Evolutionary conservation across 2,888 invertebrate genomes (phyloP), one percentile per base, ranked within the genome.

Genomic region (Xanthorhoe spadicearia): DNA sequence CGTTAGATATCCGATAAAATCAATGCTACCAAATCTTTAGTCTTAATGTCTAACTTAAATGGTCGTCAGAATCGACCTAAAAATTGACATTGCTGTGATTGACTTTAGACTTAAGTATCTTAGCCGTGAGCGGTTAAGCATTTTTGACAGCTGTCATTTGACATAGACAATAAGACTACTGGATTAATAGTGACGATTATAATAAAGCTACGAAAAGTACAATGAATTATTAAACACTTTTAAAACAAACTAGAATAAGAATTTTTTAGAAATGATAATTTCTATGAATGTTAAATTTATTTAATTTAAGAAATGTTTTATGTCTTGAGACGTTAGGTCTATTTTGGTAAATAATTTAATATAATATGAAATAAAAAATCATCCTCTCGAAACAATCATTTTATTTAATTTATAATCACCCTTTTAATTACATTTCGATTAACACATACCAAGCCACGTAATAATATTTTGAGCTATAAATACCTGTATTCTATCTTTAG

Each of bases 311-410:
- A 65, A 56, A 60, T 55, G 32, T 64, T 60, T 60, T 65, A 59
- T 49, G 46, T 60, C 9, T 53, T 38, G 35, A 57, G 58, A 64
- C 64, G 23, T 63, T 52, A 66, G 58, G 66, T 66, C 61, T 66
- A 67, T 67, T 64, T 67, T 62, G 64, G 57, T 67, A 62, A 56
- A 49, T 55, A 58, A 52, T 68, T 61, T 65, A 61, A 49, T 64
- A 61, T 51, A 32, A 61, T 64, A 71, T 67, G n/a, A n/a, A n/a
- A n/a, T n/a, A n/a, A 72, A 71, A 23, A 67, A 52, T 48, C 59
- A 66, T 57, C 60, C 72, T 72, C 76, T 81, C 70, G 74, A 82
- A 86, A 84, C 83, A 82, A 81, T 74, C 74, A 64, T 75, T 84
- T 83, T 82, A 84, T 85, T 86, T 80, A 77, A 76, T 79, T 32